Percentiles rank a stretch among this genome's conserved stretches.
Evolutionary conservation across 2,113 vertebrate genomes (phyloP).

Genomic region (Salvator merianae): DNA sequence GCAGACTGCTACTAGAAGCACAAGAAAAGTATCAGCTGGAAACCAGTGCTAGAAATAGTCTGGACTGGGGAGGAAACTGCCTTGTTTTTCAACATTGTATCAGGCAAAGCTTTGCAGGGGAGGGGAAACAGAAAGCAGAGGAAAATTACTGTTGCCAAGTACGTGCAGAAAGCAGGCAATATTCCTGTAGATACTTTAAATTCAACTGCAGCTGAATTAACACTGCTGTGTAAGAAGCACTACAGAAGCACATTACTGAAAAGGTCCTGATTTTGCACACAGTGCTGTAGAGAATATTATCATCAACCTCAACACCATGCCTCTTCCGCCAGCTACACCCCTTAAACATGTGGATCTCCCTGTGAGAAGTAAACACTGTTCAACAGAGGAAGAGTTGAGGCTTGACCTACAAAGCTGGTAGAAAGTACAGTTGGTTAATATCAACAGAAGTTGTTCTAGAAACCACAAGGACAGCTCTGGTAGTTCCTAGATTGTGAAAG

Average conservation of each 20-base stretch:
- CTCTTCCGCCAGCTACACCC: neutral
- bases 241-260: neutral
- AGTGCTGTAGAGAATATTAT: neutral
- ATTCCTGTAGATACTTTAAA: too few relatives aligned
- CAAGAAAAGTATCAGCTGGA: neutral
- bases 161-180: neutral
- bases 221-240: neutral
- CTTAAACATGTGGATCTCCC: constrained; percentile 15
- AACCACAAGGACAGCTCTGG: neutral
- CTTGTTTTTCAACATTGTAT: neutral
- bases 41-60: neutral
- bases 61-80: fast-evolving
- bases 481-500: neutral
- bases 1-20: neutral
- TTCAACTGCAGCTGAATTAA: fast-evolving
- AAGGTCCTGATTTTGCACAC: neutral
- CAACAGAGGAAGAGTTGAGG: neutral
- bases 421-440: neutral
- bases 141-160: neutral
- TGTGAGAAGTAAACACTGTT: constrained; percentile 45
- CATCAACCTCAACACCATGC: neutral
- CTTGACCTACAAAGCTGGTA: neutral
- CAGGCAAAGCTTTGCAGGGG: neutral
- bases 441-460: neutral
- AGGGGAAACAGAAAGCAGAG: neutral